Evolutionary conservation across 2,113 vertebrate genomes (phyloP).

Genomic region (Menura novaehollandiae): DNA sequence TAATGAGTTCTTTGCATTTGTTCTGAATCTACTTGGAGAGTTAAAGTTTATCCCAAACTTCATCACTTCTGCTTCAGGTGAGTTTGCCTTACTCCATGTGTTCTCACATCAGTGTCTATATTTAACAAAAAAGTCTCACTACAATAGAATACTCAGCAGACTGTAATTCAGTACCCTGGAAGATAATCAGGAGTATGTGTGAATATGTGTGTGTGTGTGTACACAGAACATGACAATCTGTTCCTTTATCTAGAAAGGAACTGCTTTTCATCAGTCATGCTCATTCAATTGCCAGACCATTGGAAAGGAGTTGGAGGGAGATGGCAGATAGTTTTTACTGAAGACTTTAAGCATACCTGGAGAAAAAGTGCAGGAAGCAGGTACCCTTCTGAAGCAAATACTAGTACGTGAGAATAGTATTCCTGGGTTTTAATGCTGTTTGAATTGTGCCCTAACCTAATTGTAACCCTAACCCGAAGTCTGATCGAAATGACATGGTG

Average conservation of each 20-base stretch:
- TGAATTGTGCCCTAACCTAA: neutral
- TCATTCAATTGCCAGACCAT: neutral
- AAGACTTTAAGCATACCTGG: neutral
- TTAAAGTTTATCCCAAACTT: neutral
- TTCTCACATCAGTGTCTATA: neutral
- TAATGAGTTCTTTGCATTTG: neutral
- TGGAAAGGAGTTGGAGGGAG: neutral
- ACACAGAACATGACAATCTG: neutral
- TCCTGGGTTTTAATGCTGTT: neutral
- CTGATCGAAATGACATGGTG: neutral
- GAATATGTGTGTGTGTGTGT: neutral
- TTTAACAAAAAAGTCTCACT: neutral
- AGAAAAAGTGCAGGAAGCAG: neutral
- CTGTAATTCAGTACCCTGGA: neutral
- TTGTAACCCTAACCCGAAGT: neutral
- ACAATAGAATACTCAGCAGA: neutral
- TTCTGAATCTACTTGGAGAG: neutral
- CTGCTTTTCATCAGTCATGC: neutral
- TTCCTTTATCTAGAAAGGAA: neutral
- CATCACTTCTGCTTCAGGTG: neutral
- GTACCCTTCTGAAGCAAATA: neutral
- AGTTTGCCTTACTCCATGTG: neutral
- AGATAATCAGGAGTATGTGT: neutral
- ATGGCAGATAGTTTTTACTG: neutral
- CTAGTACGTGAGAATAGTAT: neutral